Base-by-base conservation (phyloP, 2,888 invertebrate species). In the Hofmannophila pseudospretella region DNA sequence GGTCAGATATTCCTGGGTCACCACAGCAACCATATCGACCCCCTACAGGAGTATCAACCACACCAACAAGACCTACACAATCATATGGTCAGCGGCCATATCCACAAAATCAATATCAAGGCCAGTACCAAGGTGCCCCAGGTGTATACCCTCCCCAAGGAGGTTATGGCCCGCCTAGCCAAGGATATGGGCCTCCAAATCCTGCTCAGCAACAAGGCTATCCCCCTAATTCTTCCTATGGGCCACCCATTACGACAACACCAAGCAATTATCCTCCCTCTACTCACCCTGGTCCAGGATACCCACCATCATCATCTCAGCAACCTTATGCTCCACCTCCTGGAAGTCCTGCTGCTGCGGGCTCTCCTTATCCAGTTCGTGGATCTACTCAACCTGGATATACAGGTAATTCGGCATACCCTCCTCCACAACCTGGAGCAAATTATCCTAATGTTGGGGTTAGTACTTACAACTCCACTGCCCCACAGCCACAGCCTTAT, bases 11-110 rank as follows among this genome's bases (percentile, higher is more conserved):
- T 7, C 56, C 84, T 47, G 69, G 82, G 39, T 64, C 86, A 43
- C 79, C 85, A 11, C 88, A 80, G 41, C 85, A 82, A 45, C 70
- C 73, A n/a, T 88, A 87, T 47, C 76, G 88, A 35, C 85, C 88
- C 32, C 81, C 86, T 31, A 67, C 80, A 30, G 86, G 88, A 34
- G 89, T 88, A 4, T 85, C 88, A 9, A 61, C 81, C 8, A 88
- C 90, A 50, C 80, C 88, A 32, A 89, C 90, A 30, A 88, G 90
- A 42, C 91, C 90, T 11, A 90, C 91, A 36, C 92, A 92, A 58
- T 90, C 90, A 11, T 92, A 92, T 68, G 90, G 90, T 5, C 92
- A 92, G 60, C 85, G 92, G 55, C 90, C 90, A 25, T 90, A 90
- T 58, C 90, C 90, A 41, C 93, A 92, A 67, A 90, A 89, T 52